phyloP scores from a whole-genome alignment of 2,113 vertebrate genomes.

The Arizona elegans region DNA sequence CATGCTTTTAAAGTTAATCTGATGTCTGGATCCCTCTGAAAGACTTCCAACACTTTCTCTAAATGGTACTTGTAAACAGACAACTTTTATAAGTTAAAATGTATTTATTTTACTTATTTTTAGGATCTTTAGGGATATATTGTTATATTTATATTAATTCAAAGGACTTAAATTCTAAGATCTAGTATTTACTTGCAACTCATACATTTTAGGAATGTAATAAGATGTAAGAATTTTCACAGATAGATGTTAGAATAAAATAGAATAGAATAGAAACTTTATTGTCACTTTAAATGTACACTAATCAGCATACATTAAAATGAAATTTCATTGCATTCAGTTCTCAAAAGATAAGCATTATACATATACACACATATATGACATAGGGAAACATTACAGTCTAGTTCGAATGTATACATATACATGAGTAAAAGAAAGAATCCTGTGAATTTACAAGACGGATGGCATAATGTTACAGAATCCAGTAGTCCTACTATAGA shows the following conservation, averaged over 20 bases:
- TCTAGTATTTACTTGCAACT: constrained; percentile 15
- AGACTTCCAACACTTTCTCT: background rate
- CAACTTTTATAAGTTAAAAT: background rate
- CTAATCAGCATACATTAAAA: no score
- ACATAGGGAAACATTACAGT: no score
- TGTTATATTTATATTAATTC: constrained; percentile 10
- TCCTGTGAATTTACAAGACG: no score
- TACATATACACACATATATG: no score
- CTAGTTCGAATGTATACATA: no score
- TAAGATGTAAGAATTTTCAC: background rate
- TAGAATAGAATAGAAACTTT: no score
- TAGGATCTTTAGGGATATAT: constrained; percentile 24
- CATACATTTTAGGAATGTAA: constrained; percentile 7
- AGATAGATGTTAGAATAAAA: background rate
- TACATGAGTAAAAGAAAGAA: no score
- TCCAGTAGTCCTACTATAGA: no score
- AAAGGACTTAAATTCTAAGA: background rate
- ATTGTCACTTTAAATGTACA: no score
- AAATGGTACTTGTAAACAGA: constrained; percentile 35
- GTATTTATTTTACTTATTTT: constrained; percentile 3
- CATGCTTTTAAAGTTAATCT: background rate
- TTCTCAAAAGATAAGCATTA: no score
- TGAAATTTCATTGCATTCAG: no score
- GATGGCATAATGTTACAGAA: no score
- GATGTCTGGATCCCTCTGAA: background rate